Evolutionary conservation across 2,888 invertebrate species (phyloP), one percentile per base, ranked within the genome.

Genomic region (Cryptops parisi): DNA sequence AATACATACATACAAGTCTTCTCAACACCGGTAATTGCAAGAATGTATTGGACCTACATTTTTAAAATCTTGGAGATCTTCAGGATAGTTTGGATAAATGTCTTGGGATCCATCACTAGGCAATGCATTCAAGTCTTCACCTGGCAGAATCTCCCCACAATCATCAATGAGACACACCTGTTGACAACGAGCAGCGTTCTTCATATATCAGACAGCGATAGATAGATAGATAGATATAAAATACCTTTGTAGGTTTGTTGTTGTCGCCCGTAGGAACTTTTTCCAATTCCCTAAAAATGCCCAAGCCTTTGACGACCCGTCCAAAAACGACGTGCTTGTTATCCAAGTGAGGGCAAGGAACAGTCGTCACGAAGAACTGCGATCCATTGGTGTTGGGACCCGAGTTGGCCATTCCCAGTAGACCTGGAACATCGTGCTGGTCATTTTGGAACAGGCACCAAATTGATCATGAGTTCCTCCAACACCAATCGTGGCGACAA

Each of bases 321-420:
- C 89, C 90, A 64, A 87, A 84, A 23, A 81, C 85, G 2, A 89
- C 87, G 67, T 90, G 86, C 17, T 75, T 79, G 3, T 78, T 80
- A 67, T 90, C 82, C 45, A 90, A 71, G 65, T 89, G 88, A 1
- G 76, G 71, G 62, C 85, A 84, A 1, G 79, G 76, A 1, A 78
- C 80, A 0, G 81, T 78, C 1, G 86, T 84, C 55, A 78, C 78
- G 58, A 66, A 66, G 59, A 67, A 67, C 60, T 67, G 66, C 23
- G 65, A 66, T 15, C 66, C 66, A 57, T 66, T 67, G 4, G 65
- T 65, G 52, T 63, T 61, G 17, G 64, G 62, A 9, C 65, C 66
- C 15, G 64, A 56, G 59, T 65, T 65, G 1, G 65, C 66, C 66
- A 67, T 67, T 47, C 64, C 64, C 9, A 66, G 57, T 27, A 65